Evolutionary conservation across 1,140 invertebrate species (phyloP).

Genomic region (silkworm (Bombyx mori)): ASM3026992v2 NC_085112.1:5686001-5686500

Average conservation of each 20-base stretch:
- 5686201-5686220: slow-evolving; percentile 9
- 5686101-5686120: too few relatives aligned
- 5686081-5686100: too few relatives aligned
- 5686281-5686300: slow-evolving; percentile 59
- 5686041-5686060: too few relatives aligned
- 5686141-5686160: too few relatives aligned
- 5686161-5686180: too few relatives aligned
- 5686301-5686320: slow-evolving; percentile 60
- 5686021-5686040: too few relatives aligned
- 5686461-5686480: slow-evolving; percentile 10
- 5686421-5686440: slow-evolving; percentile 58
- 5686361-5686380: slow-evolving; percentile 59
- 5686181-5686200: neutral
- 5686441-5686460: slow-evolving; percentile 58
- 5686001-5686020: too few relatives aligned
- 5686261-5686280: slow-evolving; percentile 36
- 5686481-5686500: too few relatives aligned
- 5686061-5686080: too few relatives aligned
- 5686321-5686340: slow-evolving; percentile 48
- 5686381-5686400: slow-evolving; percentile 61
- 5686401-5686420: slow-evolving; percentile 71
- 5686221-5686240: slow-evolving; percentile 13
- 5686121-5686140: too few relatives aligned
- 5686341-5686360: slow-evolving; percentile 66
- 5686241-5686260: slow-evolving; percentile 50